phyloP scores from a whole-genome alignment of 2,113 vertebrate genomes.

The Lophura nycthemera region DNA sequence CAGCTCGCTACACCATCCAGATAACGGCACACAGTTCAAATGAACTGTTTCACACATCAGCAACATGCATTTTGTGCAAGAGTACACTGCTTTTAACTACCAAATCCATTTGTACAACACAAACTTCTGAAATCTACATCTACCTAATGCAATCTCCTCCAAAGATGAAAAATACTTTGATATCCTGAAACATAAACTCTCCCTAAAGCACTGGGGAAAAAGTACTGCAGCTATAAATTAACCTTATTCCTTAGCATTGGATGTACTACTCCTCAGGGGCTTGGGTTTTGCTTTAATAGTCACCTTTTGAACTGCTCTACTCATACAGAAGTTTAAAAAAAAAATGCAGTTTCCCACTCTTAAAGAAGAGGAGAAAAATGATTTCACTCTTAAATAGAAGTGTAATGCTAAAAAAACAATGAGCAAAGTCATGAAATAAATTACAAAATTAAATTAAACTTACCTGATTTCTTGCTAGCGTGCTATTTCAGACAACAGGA shows the following conservation, averaged over 20 bases:
- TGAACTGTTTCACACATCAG: background rate
- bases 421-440: background rate
- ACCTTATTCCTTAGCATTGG: background rate
- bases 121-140: background rate
- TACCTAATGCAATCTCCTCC: background rate
- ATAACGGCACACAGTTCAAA: background rate
- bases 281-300: fast-evolving
- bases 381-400: no score
- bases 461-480: background rate
- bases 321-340: background rate
- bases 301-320: fast-evolving
- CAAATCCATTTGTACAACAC: background rate
- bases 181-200: background rate
- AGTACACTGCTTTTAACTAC: background rate
- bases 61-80: background rate
- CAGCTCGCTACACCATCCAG: background rate
- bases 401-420: background rate
- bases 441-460: background rate
- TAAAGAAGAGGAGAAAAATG: background rate
- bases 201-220: background rate
- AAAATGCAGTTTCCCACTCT: background rate
- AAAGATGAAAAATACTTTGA: background rate
- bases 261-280: fast-evolving
- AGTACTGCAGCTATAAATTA: fast-evolving
- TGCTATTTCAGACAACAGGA: background rate